phyloP scores from a whole-genome alignment of 2,113 vertebrate genomes.

The Actinemys pallida region DNA sequence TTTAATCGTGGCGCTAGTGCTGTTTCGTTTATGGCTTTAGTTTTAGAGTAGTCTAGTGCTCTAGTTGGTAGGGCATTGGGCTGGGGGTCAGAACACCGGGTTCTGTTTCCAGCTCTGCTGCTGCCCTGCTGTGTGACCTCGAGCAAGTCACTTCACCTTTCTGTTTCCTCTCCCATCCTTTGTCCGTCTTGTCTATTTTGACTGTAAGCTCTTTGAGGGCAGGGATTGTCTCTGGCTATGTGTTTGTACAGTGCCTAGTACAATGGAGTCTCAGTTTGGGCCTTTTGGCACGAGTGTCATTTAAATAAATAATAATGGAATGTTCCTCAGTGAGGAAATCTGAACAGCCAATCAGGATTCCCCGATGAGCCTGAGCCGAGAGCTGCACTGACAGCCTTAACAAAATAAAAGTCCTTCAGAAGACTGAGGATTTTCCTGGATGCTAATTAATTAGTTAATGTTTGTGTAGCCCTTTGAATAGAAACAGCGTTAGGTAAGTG shows the following conservation, averaged over 20 bases:
- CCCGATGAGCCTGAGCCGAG: constrained; percentile 9
- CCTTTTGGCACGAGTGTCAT: not conserved
- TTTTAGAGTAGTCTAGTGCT: not conserved
- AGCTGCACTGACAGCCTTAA: not conserved
- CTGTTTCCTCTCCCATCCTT: not conserved
- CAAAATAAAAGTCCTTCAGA: constrained; percentile 21
- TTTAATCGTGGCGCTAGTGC: not conserved
- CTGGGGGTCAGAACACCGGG: not conserved
- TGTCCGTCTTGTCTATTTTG: not conserved
- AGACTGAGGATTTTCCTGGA: not conserved
- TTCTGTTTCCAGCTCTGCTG: not conserved
- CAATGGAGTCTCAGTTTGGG: not conserved
- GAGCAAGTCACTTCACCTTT: not conserved
- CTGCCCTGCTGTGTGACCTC: not conserved
- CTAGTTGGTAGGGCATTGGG: not conserved
- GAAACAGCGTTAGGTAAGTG: not conserved
- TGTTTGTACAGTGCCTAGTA: not conserved
- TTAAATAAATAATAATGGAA: not conserved
- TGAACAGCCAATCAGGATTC: not conserved
- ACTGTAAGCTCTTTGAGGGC: not conserved
- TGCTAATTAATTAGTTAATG: not conserved
- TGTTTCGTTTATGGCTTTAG: not conserved
- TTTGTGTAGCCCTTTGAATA: not conserved
- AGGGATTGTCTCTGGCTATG: not conserved
- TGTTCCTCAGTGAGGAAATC: not conserved